Base-by-base conservation (phyloP, 1,140 invertebrate genomes). In the Drosophila aff. region DNA sequence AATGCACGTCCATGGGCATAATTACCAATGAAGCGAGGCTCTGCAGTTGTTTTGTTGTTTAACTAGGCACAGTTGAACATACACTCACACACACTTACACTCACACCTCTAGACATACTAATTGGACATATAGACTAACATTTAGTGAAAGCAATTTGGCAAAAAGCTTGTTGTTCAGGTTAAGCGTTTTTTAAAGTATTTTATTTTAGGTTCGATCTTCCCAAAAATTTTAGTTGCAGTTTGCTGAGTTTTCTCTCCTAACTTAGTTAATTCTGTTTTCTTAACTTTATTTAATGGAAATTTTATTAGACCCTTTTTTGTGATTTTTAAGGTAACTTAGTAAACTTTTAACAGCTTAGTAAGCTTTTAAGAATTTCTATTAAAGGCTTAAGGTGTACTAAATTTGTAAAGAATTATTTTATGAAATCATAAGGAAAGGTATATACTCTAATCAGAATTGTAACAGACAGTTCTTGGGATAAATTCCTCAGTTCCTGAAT, bases 141-240 rank as follows among this genome's bases (percentile, higher is more conserved):
- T 73, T 74, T 73, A 74, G 78, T 84, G 67, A 78, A 55, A 69
- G 62, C 57, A 65, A 75, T 55, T 81, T 66, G 65, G 47, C 63
- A 60, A 78, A 77, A 65, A 69, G 68, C 47, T 49, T 28, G 61
- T 72, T 84, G 3, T 52, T 65, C 28, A 65, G 23, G 46, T 43
- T 71, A 40, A 21, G 18, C 15, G 36, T 18, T 60, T 21, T 68
- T 71, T 71, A 31, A 57, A 38, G 41, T 52, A 72, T 72, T 50
- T 73, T 15, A 40, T 15, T 61, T 74, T 31, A 52, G 18, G 26
- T 44, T 61, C 73, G 26, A 9, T 11, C 67, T 61, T 73, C 31
- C 53, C 26, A 23, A 40, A 40, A 67, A 26, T 44, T 43, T 0
- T 11, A 23, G 1, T 13, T 23, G 1, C 6, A 60, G n/a, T 46